Evolutionary conservation across 2,113 vertebrate species (phyloP).

Genomic region (Verasper variegatus): DNA sequence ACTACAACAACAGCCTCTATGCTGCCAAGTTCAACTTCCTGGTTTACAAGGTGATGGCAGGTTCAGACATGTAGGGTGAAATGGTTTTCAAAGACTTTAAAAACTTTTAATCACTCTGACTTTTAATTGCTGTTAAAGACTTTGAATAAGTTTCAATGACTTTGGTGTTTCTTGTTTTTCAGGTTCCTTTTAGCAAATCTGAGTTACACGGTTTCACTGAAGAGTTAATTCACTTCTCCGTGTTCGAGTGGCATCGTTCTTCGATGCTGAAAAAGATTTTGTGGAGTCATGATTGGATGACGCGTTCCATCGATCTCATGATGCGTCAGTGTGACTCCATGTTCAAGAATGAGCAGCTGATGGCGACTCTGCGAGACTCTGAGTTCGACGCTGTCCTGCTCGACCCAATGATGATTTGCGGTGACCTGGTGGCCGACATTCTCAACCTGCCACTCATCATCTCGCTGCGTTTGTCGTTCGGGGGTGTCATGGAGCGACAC

Average conservation of each 20-base stretch:
- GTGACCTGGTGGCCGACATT: slow-evolving; percentile 31
- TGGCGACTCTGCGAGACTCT: neutral
- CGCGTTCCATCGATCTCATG: rapidly evolving
- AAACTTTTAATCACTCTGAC: too few relatives aligned
- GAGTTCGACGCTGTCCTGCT: slow-evolving; percentile 1
- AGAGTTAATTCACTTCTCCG: slow-evolving; percentile 35
- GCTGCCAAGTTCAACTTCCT: slow-evolving; percentile 40
- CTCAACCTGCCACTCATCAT: slow-evolving; percentile 34
- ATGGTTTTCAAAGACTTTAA: too few relatives aligned
- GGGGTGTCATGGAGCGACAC: slow-evolving; percentile 37
- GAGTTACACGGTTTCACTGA: neutral
- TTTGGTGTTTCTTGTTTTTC: neutral
- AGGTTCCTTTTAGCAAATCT: slow-evolving; percentile 34
- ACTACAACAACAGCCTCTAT: slow-evolving; percentile 11
- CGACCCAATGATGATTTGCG: slow-evolving; percentile 34
- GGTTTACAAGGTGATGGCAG: slow-evolving; percentile 38
- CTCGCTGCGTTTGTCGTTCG: slow-evolving; percentile 21
- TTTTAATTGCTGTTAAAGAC: too few relatives aligned
- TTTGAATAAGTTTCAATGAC: neutral
- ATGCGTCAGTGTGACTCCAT: slow-evolving; percentile 39
- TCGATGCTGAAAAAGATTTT: neutral
- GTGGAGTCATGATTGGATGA: rapidly evolving
- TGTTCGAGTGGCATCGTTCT: slow-evolving; percentile 8
- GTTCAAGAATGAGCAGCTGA: slow-evolving; percentile 31
- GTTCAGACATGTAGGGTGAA: neutral